Base-by-base conservation (phyloP, 2,888 invertebrate species). In the Uropetala carovei region DNA sequence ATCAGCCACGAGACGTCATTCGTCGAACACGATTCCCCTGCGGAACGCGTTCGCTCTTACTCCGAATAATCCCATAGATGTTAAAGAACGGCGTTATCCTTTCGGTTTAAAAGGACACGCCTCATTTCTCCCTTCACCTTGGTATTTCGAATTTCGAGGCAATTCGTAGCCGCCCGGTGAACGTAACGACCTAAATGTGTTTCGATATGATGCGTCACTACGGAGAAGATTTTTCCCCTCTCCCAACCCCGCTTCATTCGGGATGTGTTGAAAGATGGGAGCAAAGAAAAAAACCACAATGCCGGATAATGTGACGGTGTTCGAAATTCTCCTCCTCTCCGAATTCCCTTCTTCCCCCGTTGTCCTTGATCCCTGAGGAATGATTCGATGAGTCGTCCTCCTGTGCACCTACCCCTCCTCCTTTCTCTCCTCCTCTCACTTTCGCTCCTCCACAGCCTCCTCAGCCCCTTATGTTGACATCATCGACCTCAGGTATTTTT, bases 291-390 rank as follows among this genome's bases (percentile, higher is more conserved):
- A n/a, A 58, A 58, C 85, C 13, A 22, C 10, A 85, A 57, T 58
- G 22, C 30, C 57, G 22, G 85, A 58, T 58, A 75, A 75, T 27
- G 75, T 13, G 75, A 75, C 75, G 75, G 75, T 75, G 75, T 75
- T 75, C 75, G 27, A 75, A 75, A 75, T 75, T 75, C 75, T 75
- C 75, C 27, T 27, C 11, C 75, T 56, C 64, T 64, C 64, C n/a
- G 83, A 60, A 64, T 43, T 43, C 27, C 64, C 64, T 89, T 60
- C 22, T 16, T 14, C 8, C 10, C 1, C 43, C 64, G 16, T 64
- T 60, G 89, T 89, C 89, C 89, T 89, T 89, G 89, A 89, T 89
- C 89, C 43, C 89, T 9, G 60, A 60, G 89, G 89, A 89, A 89
- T 89, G 89, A 18, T 22, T 27, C 89, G 89, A 27, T 64, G 64